These are phyloP conservation scores for Chelonus formosanus DNA, from an alignment of 2,888 invertebrate genomes.

Conservation along the genomic window DNA sequence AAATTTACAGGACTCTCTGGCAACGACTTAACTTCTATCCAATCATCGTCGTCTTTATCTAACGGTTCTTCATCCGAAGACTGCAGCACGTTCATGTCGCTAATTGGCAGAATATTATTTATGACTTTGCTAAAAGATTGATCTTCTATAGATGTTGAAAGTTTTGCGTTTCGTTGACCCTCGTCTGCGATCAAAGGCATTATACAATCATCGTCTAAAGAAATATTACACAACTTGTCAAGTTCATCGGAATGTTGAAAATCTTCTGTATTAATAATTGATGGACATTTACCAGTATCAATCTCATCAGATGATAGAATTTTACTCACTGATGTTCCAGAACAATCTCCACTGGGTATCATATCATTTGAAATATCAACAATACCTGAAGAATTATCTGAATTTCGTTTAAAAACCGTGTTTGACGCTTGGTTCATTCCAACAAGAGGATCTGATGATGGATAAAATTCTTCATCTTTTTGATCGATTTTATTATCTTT, in stretches of 20 bases:
- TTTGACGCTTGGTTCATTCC: conserved; percentile 35
- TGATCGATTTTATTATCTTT: conserved; percentile 17
- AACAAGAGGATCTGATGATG: conserved; percentile 39
- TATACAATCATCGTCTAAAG: conserved; percentile 42
- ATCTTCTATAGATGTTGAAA: conserved; percentile 46
- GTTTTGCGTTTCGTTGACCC: background rate
- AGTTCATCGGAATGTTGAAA: conserved; percentile 42
- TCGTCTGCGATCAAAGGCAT: conserved; percentile 48
- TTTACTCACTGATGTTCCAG: conserved; percentile 27
- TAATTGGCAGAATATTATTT: conserved; percentile 49
- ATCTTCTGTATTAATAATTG: conserved; percentile 35
- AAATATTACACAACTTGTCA: conserved; percentile 45
- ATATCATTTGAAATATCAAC: conserved; percentile 17
- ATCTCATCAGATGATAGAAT: conserved; percentile 33
- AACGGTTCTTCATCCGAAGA: conserved; percentile 47
- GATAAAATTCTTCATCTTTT: conserved; percentile 37
- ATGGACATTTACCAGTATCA: conserved; percentile 34
- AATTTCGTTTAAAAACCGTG: conserved; percentile 17
- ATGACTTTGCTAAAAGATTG: conserved; percentile 51
- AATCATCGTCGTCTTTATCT: conserved; percentile 53
- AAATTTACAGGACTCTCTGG: conserved; percentile 23
- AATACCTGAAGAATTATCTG: conserved; percentile 8
- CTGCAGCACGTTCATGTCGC: conserved; percentile 46
- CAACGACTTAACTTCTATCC: conserved; percentile 49
- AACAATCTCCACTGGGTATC: conserved; percentile 15